phyloP scores from a whole-genome alignment of 2,797 vertebrate genomes.

The Ctenochaetus hawaiiensis region DNA sequence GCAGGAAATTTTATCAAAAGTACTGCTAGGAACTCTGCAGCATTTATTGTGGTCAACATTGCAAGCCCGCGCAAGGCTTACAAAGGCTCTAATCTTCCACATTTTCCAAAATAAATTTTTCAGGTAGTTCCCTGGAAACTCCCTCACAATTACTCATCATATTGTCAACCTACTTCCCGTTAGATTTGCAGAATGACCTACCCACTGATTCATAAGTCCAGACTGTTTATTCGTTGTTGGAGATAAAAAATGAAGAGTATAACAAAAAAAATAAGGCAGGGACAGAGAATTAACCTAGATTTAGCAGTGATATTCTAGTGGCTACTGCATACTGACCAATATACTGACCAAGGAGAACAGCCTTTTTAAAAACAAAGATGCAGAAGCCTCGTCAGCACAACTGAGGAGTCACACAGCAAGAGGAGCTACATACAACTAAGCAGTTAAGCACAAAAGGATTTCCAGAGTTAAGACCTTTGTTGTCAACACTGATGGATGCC shows the following conservation, averaged over 20 bases:
- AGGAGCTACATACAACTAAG: background rate
- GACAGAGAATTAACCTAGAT: background rate
- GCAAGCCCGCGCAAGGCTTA: background rate
- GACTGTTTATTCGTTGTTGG: background rate
- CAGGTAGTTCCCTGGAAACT: constrained; percentile 11
- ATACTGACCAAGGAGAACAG: background rate
- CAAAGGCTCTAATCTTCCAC: background rate
- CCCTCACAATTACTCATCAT: background rate
- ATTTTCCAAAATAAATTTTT: constrained; percentile 1
- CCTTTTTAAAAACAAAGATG: background rate
- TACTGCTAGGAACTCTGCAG: constrained; percentile 1
- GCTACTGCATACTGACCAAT: background rate
- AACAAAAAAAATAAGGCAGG: background rate
- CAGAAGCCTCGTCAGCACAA: constrained; percentile 17
- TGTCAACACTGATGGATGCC: constrained; percentile 24
- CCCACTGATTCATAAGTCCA: background rate
- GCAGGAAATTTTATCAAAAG: background rate
- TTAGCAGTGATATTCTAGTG: background rate
- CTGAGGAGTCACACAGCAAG: background rate
- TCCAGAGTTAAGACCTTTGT: constrained; percentile 15
- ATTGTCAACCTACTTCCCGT: background rate
- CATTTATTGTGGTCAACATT: background rate
- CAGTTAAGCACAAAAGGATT: constrained; percentile 14
- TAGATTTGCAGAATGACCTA: constrained; percentile 3
- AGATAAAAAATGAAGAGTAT: background rate